Conservation (phyloP, 1,140 invertebrate genomes). For the Meteorus sp. region DNA sequence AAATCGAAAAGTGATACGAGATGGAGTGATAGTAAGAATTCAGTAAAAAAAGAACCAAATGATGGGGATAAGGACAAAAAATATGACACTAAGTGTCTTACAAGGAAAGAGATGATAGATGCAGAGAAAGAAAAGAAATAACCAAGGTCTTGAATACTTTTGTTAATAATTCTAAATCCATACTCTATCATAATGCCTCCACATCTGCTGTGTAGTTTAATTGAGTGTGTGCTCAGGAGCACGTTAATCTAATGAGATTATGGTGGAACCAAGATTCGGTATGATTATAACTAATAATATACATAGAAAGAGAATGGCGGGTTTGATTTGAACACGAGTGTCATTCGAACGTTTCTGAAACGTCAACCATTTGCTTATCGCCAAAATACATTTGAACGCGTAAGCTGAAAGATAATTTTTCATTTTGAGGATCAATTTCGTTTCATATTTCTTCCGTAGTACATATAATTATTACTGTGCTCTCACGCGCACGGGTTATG, state of each 20-base stretch:
- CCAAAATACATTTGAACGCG: background rate
- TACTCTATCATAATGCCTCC: conserved; percentile 10
- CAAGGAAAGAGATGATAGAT: conserved; percentile 41
- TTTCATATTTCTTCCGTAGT: no score
- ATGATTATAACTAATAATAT: no score
- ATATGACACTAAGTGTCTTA: conserved; percentile 45
- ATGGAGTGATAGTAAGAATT: conserved; percentile 53
- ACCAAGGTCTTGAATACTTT: conserved; percentile 23
- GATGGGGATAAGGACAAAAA: conserved; percentile 48
- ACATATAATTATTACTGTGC: no score
- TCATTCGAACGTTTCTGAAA: background rate
- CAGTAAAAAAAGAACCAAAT: conserved; percentile 49
- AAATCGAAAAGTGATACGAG: conserved; percentile 55
- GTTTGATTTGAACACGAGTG: background rate
- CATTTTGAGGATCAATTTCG: background rate
- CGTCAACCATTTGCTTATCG: background rate
- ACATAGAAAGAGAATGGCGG: no score
- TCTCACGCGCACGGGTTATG: no score
- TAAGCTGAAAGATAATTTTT: background rate
- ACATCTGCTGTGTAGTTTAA: conserved; percentile 16
- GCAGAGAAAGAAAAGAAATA: conserved; percentile 41
- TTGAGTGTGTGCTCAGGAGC: conserved; percentile 21
- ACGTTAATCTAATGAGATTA: conserved; percentile 7
- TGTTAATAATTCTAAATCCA: conserved; percentile 24
- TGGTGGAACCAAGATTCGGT: background rate